Conservation (phyloP, 2,113 vertebrate species). For the Loxodonta africana region DNA sequence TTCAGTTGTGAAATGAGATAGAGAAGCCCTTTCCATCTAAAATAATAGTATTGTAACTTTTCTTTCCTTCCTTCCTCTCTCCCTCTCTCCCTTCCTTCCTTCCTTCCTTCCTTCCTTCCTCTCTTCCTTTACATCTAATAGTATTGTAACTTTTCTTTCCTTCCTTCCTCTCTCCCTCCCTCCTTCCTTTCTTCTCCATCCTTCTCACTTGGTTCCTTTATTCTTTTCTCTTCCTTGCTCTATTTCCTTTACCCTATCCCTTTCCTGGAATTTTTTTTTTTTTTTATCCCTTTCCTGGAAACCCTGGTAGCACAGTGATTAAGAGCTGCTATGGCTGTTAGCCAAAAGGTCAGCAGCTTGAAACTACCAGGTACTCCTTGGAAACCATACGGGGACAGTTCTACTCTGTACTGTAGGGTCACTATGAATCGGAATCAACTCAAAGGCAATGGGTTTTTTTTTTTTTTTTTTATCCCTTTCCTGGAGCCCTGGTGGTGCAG, state of each 20-base stretch:
- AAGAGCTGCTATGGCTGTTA: too few species aligned
- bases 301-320: too few species aligned
- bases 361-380: too few species aligned
- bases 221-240: not conserved
- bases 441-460: too few species aligned
- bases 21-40: slow-evolving; percentile 17
- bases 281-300: too few species aligned
- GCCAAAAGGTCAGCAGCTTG: too few species aligned
- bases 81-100: not conserved
- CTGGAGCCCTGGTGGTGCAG: too few species aligned
- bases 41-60: slow-evolving; percentile 32
- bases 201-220: not conserved
- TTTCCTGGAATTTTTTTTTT: not conserved
- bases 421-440: too few species aligned
- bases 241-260: not conserved
- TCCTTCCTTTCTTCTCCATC: accelerated
- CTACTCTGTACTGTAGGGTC: too few species aligned
- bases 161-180: accelerated
- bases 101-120: accelerated
- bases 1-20: slow-evolving; percentile 47
- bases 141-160: too few species aligned
- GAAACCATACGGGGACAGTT: too few species aligned
- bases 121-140: not conserved
- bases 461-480: too few species aligned
- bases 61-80: not conserved